Conservation (phyloP, 2,888 invertebrate genomes). For the Scaptomyza tumidula region DNA sequence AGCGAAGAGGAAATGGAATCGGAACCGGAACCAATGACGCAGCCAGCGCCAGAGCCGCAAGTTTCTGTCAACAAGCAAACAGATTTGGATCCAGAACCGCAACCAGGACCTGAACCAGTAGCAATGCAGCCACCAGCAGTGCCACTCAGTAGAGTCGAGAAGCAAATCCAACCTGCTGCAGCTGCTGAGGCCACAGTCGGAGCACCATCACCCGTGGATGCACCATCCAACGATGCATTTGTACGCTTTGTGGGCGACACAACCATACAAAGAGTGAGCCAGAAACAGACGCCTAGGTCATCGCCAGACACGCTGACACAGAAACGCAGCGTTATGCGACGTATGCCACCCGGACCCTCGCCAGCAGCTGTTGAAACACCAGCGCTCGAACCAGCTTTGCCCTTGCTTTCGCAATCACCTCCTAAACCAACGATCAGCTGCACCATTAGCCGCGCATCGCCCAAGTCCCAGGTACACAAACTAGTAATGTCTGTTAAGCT, state of each 20-base stretch:
- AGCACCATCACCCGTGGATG: not conserved
- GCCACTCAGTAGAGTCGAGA: slow-evolving; percentile 10
- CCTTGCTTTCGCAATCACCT: slow-evolving; percentile 24
- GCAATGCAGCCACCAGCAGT: slow-evolving; percentile 42
- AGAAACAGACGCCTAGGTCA: slow-evolving; percentile 37
- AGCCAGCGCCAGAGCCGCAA: not conserved
- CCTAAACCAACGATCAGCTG: slow-evolving; percentile 8
- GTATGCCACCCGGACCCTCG: slow-evolving; percentile 70
- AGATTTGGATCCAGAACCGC: not conserved
- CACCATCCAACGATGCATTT: slow-evolving; percentile 11
- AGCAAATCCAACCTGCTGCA: slow-evolving; percentile 1
- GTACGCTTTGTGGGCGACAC: slow-evolving; percentile 81
- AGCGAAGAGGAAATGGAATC: slow-evolving; percentile 78
- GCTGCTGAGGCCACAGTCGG: not conserved
- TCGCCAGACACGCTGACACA: slow-evolving; percentile 7
- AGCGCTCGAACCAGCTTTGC: slow-evolving; percentile 6
- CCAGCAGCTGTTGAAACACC: slow-evolving; percentile 59
- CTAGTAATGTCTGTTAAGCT: slow-evolving; percentile 33
- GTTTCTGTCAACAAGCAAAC: not conserved
- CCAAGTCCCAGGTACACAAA: slow-evolving; percentile 27
- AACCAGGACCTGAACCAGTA: slow-evolving; percentile 7
- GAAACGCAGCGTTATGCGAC: slow-evolving; percentile 63
- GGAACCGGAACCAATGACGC: slow-evolving; percentile 7
- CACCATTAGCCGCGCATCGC: slow-evolving; percentile 3
- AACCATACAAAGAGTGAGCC: slow-evolving; percentile 78